Evolutionary conservation across 2,888 invertebrate species (phyloP).

Genomic region (Caenorhabditis imperialis): DNA sequence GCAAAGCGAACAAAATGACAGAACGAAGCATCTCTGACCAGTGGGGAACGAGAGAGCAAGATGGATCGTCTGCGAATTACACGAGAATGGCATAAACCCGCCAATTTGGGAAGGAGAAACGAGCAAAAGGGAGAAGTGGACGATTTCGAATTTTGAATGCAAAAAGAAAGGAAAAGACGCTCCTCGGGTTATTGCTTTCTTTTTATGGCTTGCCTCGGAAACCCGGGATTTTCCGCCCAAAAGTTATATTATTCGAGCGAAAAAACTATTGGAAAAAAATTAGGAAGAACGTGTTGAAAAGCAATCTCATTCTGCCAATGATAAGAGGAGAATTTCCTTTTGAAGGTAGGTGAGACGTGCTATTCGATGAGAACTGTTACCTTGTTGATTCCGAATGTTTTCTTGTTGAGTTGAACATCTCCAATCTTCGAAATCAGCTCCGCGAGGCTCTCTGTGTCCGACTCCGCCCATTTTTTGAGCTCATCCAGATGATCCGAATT

Average conservation of each 20-base stretch:
- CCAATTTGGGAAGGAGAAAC: no score
- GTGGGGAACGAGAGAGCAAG: no score
- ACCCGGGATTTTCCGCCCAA: neutral
- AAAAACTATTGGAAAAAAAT: neutral
- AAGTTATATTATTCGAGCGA: neutral
- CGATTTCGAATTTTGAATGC: neutral
- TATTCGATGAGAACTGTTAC: slow-evolving; percentile 1
- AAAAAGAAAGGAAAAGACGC: neutral
- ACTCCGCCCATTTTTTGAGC: slow-evolving; percentile 37
- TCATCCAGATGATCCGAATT: slow-evolving; percentile 56
- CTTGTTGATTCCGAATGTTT: slow-evolving; percentile 27
- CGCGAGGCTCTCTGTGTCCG: slow-evolving; percentile 25
- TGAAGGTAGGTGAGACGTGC: neutral
- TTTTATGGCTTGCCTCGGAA: neutral
- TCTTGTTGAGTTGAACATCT: slow-evolving; percentile 38
- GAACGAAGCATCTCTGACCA: no score
- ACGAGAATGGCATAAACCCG: no score
- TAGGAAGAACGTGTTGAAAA: no score
- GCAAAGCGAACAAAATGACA: no score
- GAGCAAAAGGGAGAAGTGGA: no score
- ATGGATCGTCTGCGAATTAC: no score
- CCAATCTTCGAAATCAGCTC: slow-evolving; percentile 44
- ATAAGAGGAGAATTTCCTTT: slow-evolving; percentile 18
- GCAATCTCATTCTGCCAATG: no score
- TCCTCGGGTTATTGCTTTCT: slow-evolving; percentile 3